Conservation (phyloP, 2,797 vertebrate genomes). For the Anguilla obscura region DNA sequence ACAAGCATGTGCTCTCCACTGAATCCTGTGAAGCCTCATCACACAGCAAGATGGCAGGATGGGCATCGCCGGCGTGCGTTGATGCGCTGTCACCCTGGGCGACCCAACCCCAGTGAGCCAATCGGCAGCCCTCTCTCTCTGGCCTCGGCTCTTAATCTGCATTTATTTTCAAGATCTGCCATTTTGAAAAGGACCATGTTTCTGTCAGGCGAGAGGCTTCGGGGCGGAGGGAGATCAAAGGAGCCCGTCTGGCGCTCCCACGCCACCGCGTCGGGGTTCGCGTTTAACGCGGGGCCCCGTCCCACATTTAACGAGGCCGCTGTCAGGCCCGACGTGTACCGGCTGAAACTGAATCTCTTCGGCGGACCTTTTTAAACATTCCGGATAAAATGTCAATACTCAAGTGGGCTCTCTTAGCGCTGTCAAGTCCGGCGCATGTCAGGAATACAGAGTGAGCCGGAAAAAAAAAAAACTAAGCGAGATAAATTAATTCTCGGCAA, state of each 20-base stretch:
- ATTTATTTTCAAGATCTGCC: not conserved
- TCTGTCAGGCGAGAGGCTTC: not conserved
- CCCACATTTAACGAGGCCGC: not conserved
- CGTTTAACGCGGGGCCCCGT: not conserved
- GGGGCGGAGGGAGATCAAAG: not conserved
- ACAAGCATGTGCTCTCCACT: too few relatives aligned
- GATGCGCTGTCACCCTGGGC: too few relatives aligned
- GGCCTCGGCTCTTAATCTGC: not conserved
- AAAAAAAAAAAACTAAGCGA: not conserved
- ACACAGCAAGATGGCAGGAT: too few relatives aligned
- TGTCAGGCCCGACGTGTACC: not conserved
- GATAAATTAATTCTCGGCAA: not conserved
- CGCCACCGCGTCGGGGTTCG: not conserved
- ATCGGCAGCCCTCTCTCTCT: not conserved
- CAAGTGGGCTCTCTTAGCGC: not conserved
- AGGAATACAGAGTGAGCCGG: not conserved
- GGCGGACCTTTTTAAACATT: not conserved
- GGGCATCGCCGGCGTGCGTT: too few relatives aligned
- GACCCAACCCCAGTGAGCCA: too few relatives aligned
- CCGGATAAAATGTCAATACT: not conserved
- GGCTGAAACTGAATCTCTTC: not conserved
- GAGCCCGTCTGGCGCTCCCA: not conserved
- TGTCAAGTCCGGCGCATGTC: not conserved
- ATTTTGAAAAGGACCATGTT: not conserved
- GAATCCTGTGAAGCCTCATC: too few relatives aligned